Base-by-base conservation (phyloP, 2,797 vertebrate genomes). In the Sebastolobus alascanus region DNA sequence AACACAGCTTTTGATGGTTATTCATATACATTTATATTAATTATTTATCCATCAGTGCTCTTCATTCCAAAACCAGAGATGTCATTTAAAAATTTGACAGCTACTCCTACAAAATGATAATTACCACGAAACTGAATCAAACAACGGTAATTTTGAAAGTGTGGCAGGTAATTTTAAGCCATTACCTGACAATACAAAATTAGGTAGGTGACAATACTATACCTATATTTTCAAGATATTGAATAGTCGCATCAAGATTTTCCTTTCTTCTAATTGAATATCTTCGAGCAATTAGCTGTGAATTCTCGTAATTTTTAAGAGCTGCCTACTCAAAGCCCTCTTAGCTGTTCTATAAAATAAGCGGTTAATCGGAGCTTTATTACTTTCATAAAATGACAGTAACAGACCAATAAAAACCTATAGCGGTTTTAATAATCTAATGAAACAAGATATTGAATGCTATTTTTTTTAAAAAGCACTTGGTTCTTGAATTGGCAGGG, bases 1-100 rank as follows among this genome's bases (percentile, higher is more conserved):
- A 50, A 77, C 29, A 63, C 63, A 56, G 18, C 54, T 20, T 75
- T 73, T 69, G 12, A 55, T 43, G n/a, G 35, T 71, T 72, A 69
- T 65, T 73, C 18, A 27, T 58, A 22, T 55, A 54, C 60, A 68
- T 68, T 22, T 33, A 52, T 68, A 68, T 37, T 40, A 7, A 29
- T 38, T 18, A 40, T 68, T 68, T 74, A 65, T 70, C 64, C 12
- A 66, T 68, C 10, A 55, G 3, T 40, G 22, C 16, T 38, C 58
- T 50, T 68, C 6, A 67, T 55, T 69, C 16, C 18, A 54, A 40
- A 65, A 46, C 22, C 11, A 61, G 58, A 58, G 3, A 31, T 56
- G 20, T 6, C 16, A 43, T 83, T 80, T 35, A 16, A 64, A 50
- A 5, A 25, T 22, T 27, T 60, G 56, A 65, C 54, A 73, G 22